Conservation (phyloP, 2,113 vertebrate species). For the Rhinoptilus africanus region DNA sequence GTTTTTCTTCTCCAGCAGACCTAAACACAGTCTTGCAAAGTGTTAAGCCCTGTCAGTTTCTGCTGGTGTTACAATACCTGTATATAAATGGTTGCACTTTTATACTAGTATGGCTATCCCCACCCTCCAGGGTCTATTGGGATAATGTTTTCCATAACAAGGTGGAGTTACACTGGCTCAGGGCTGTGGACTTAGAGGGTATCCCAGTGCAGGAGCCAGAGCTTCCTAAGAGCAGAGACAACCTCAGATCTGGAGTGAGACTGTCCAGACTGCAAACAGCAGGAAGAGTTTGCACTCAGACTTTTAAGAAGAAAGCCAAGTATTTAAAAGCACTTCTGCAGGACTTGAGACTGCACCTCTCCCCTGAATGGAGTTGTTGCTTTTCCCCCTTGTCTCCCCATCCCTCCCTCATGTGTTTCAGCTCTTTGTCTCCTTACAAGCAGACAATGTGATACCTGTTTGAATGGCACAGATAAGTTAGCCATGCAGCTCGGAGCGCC, state of each 20-base stretch:
- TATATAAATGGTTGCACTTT: neutral
- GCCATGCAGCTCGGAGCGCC: neutral
- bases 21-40: too few relatives aligned
- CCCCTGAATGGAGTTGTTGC: neutral
- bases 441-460: neutral
- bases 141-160: neutral
- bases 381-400: neutral
- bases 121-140: neutral
- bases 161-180: neutral
- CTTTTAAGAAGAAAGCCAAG: neutral
- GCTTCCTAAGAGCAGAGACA: neutral
- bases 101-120: rapidly evolving
- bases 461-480: slow-evolving; percentile 27
- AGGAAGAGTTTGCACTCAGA: neutral
- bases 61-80: neutral
- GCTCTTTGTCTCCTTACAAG: neutral
- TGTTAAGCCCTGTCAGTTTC: too few relatives aligned
- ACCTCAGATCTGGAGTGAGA: neutral
- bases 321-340: neutral
- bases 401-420: neutral
- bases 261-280: neutral
- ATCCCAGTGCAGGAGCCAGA: neutral
- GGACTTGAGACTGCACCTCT: neutral
- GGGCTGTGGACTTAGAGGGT: rapidly evolving
- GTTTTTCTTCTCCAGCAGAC: too few relatives aligned